Evolutionary conservation across 2,888 invertebrate genomes (phyloP).

Genomic region (Cancer borealis): DNA sequence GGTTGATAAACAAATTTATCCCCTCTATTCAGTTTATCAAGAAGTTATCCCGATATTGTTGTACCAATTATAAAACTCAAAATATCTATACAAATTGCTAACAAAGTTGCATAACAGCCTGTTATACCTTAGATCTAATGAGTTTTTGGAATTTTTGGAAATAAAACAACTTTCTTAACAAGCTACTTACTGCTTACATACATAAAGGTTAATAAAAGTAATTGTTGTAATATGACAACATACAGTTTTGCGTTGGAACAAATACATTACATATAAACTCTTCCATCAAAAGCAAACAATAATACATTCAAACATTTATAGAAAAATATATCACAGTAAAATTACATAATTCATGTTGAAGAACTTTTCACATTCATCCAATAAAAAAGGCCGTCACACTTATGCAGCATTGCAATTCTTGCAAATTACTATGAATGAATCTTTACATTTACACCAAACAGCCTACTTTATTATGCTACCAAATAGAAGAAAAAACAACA

Average conservation of each 20-base stretch:
- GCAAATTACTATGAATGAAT: background rate
- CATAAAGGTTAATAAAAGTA: background rate
- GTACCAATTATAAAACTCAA: background rate
- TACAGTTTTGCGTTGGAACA: background rate
- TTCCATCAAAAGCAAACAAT: background rate
- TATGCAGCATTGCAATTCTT: too few relatives aligned
- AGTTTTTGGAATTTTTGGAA: background rate
- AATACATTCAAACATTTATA: background rate
- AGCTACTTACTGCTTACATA: background rate
- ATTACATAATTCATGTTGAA: background rate
- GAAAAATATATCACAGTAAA: conserved; percentile 14
- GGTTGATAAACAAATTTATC: background rate
- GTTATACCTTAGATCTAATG: background rate
- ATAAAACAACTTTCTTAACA: background rate
- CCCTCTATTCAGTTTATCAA: background rate
- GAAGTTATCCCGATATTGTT: background rate
- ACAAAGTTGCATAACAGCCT: background rate
- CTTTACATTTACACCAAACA: background rate
- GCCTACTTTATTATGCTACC: background rate
- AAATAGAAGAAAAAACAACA: background rate
- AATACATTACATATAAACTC: background rate
- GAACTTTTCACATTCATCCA: background rate
- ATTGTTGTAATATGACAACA: background rate
- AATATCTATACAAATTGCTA: background rate
- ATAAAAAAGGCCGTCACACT: background rate